Evolutionary conservation across 2,113 vertebrate species (phyloP), one percentile per base, ranked within the genome.

Genomic region (Oncorhynchus keta): DNA sequence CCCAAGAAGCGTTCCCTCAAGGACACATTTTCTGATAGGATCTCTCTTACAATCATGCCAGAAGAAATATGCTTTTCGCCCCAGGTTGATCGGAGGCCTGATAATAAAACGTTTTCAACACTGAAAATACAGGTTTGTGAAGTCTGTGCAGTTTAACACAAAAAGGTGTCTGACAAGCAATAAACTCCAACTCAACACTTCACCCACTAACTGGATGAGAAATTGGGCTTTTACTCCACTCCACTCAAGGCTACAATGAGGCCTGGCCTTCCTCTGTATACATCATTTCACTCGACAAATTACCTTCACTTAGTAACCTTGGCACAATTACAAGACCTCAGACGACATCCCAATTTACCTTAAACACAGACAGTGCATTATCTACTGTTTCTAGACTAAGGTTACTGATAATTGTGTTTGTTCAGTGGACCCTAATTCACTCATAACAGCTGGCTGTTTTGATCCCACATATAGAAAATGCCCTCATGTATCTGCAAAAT

Each of bases 21-120:
- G 78, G 67, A 80, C 80, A 70, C 76, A 82, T 84, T 80, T 84
- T 84, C 82, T 84, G 80, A 82, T 80, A 79, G 59, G 67, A 82
- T 77, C 77, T 69, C 51, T 73, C 74, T 18, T 35, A 68, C 77
- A 76, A 57, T 81, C 73, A 70, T 30, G 51, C 64, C 35, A 69
- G 48, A 74, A 76, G 67, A 80, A 76, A 82, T 82, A 74, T 69
- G 72, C 68, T 77, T 73, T 72, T 45, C 39, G 9, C 39, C 39
- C 39, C 39, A 12, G 39, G 39, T 45, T 76, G 78, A 82, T 79
- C 68, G 78, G 80, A 69, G 68, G 62, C 4, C 68, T 57, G 78
- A 78, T 75, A 74, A 16, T 79, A 83, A 79, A 79, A 86, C 20
- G 57, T 72, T 51, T 77, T 66, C 32, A 55, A 55, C 28, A 74